Conservation (phyloP, 2,888 invertebrate species). For the Apotomis turbidana region DNA sequence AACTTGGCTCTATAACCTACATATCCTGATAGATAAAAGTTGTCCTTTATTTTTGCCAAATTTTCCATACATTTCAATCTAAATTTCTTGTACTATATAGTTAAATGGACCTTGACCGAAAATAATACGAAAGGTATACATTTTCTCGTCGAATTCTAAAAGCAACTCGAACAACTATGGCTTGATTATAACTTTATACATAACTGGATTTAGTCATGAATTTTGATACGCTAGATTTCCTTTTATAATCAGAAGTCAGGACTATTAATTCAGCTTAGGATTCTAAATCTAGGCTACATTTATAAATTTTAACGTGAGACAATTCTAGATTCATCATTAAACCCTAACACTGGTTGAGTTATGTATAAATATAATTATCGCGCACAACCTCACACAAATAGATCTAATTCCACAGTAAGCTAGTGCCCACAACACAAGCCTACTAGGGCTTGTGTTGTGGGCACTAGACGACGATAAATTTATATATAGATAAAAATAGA, state of each 20-base stretch:
- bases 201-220: conserved; percentile 53
- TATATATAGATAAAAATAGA: too few relatives aligned
- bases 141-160: conserved; percentile 40
- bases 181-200: conserved; percentile 38
- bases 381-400: too few relatives aligned
- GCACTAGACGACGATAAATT: too few relatives aligned
- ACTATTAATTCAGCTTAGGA: conserved; percentile 54
- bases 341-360: conserved; percentile 15
- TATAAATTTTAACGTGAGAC: conserved; percentile 39
- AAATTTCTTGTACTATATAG: too few relatives aligned
- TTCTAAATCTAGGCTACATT: conserved; percentile 52
- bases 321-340: conserved; percentile 17
- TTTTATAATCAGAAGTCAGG: conserved; percentile 55
- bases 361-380: neutral
- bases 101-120: conserved; percentile 24
- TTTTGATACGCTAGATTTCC: conserved; percentile 52
- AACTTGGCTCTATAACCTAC: too few relatives aligned
- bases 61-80: too few relatives aligned
- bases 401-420: too few relatives aligned
- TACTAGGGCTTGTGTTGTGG: too few relatives aligned
- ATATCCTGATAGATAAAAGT: too few relatives aligned
- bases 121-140: conserved; percentile 24
- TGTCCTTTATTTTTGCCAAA: too few relatives aligned
- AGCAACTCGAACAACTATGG: conserved; percentile 54
- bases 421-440: too few relatives aligned